Evolutionary conservation across 2,797 vertebrate genomes (phyloP), one percentile per base, ranked within the genome.

Genomic region (Labeo calbasu): DNA sequence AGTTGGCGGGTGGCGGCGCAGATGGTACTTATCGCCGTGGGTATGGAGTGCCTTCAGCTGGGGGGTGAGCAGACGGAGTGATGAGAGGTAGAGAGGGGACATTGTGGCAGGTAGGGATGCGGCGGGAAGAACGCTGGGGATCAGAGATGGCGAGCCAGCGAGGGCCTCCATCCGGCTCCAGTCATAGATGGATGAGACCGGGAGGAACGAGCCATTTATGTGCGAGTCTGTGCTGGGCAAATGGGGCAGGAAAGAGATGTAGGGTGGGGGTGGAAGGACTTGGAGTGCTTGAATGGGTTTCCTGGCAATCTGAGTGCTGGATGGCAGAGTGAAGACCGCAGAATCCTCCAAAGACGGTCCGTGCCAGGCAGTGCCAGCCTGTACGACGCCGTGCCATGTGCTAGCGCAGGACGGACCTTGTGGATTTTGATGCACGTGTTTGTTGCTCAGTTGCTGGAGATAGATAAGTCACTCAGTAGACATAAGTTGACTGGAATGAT

Each of bases 11-110:
- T 81, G 85, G 68, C 43, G 87, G 86, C 88, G 82, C 88, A 93
- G 90, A 91, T 90, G 87, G 76, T 87, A 87, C 86, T 92, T 88
- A 91, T 91, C 90, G 87, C 85, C 77, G 79, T 7, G 69, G 89
- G 84, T 87, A 83, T 84, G 86, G 81, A 91, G 81, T 87, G 87
- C 81, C 85, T 84, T 85, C 82, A 87, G 85, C 81, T 85, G 82
- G 87, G 84, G 83, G 85, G 86, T 71, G 89, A 87, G 88, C 77
- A 88, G 90, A 66, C 19, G 46, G 50, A 81, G 65, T 21, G 46
- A 77, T 28, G 68, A 79, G 68, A 77, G 36, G 14, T 25, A 73
- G 11, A 59, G 43, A 65, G 61, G 50, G 70, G 77, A 51, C n/a
- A 4, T 50, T 40, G 32, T 77, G 63, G 53, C 72, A 77, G 77